Conservation (phyloP, 1,140 invertebrate genomes). For the Aphelenchoides avenae region DNA sequence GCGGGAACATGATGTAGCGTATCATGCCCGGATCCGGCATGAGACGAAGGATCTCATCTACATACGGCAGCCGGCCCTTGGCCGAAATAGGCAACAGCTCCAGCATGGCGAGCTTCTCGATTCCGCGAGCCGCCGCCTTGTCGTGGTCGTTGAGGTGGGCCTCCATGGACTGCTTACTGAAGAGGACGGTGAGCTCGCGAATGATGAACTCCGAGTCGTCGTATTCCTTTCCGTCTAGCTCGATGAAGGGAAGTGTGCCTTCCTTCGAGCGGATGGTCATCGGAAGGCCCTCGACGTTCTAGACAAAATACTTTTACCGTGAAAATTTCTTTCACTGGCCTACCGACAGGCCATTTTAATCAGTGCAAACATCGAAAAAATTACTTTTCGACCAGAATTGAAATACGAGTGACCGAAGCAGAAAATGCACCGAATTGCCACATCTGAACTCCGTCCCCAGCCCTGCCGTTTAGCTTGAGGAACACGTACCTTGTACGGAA, state of each 20-base stretch:
- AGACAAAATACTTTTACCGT: too few species aligned
- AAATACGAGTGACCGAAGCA: too few species aligned
- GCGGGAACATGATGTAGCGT: background rate
- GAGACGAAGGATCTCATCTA: conserved; percentile 15
- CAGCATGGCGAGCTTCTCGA: conserved; percentile 88
- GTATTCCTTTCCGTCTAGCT: too few species aligned
- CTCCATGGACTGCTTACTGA: conserved; percentile 76
- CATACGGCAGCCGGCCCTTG: conserved; percentile 10
- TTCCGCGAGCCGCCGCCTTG: conserved; percentile 78
- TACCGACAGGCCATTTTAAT: too few species aligned
- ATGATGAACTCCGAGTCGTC: conserved; percentile 82
- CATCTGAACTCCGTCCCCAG: too few species aligned
- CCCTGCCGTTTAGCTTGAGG: too few species aligned
- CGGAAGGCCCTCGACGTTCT: conserved; percentile 11
- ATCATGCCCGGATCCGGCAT: conserved; percentile 1
- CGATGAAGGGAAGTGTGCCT: conserved; percentile 82
- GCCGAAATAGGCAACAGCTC: conserved; percentile 62
- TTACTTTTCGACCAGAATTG: too few species aligned
- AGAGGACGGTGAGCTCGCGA: too few species aligned
- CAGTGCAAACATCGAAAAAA: too few species aligned
- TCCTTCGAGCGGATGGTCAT: conserved; percentile 70
- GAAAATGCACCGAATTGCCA: too few species aligned
- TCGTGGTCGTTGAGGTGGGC: conserved; percentile 74
- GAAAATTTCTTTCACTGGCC: too few species aligned
- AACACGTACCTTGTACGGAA: too few species aligned